phyloP scores from a whole-genome alignment of 2,888 invertebrate genomes.

The Eilema sororculum region DNA sequence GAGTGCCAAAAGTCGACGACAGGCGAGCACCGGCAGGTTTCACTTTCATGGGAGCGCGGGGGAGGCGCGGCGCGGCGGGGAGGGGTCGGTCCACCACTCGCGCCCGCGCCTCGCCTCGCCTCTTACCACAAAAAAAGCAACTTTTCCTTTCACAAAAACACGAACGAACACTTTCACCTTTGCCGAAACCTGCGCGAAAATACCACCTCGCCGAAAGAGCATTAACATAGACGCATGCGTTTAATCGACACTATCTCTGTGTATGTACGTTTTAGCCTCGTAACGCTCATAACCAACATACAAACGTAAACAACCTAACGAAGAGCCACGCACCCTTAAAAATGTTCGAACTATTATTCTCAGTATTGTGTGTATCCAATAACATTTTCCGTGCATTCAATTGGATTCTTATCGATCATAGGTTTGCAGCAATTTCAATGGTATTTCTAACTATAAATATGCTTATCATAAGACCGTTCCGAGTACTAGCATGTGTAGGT shows the following conservation, averaged over 20 bases:
- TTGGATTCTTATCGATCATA: slow-evolving; percentile 42
- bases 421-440: slow-evolving; percentile 43
- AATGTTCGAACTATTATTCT: slow-evolving; percentile 14
- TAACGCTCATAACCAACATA: not conserved
- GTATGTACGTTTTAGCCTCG: not conserved
- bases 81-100: slow-evolving; percentile 55
- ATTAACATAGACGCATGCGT: slow-evolving; percentile 57
- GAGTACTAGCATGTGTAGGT: slow-evolving; percentile 18
- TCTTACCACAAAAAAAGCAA: slow-evolving; percentile 80
- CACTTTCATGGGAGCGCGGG: slow-evolving; percentile 71
- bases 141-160: slow-evolving; percentile 85
- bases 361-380: slow-evolving; percentile 32
- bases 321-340: slow-evolving; percentile 17
- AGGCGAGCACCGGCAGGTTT: slow-evolving; percentile 66
- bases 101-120: slow-evolving; percentile 66
- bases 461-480: slow-evolving; percentile 39
- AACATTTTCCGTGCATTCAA: slow-evolving; percentile 40
- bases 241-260: slow-evolving; percentile 56
- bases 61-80: slow-evolving; percentile 28
- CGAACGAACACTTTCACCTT: slow-evolving; percentile 80
- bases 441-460: slow-evolving; percentile 48
- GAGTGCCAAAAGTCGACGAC: slow-evolving; percentile 45
- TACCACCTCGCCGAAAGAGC: slow-evolving; percentile 54
- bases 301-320: not conserved
- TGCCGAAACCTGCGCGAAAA: slow-evolving; percentile 76